Percentiles rank a stretch among this genome's conserved stretches.
Conservation (phyloP, 2,888 invertebrate genomes). For the Camptogramma bilineatum region DNA sequence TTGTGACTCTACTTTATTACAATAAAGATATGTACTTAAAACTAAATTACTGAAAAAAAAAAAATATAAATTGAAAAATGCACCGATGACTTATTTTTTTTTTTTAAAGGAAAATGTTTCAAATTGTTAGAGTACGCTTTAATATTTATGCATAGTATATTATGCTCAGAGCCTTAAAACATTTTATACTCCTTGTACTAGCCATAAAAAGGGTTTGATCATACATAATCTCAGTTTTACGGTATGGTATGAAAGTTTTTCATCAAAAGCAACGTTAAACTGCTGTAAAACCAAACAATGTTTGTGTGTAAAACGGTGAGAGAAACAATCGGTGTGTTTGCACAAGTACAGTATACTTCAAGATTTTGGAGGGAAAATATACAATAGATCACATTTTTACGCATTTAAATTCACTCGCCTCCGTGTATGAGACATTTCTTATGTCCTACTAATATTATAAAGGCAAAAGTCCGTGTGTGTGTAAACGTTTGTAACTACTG, state of each 20-base stretch:
- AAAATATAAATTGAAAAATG: too few relatives aligned
- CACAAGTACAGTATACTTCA: not conserved
- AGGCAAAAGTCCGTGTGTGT: too few relatives aligned
- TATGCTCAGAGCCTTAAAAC: conserved; percentile 14
- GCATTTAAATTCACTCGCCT: too few relatives aligned
- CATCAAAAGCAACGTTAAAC: conserved; percentile 34
- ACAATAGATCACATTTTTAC: not conserved
- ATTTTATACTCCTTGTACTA: conserved; percentile 19
- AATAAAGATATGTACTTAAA: too few relatives aligned
- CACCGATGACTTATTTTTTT: too few relatives aligned
- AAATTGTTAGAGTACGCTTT: not conserved
- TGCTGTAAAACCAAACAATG: conserved; percentile 37
- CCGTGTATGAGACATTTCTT: too few relatives aligned
- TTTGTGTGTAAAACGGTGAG: conserved; percentile 30
- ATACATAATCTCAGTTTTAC: conserved; percentile 32
- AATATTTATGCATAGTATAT: conserved; percentile 4
- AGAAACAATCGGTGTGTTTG: conserved; percentile 32
- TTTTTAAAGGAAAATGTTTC: too few relatives aligned
- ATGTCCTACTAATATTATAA: too few relatives aligned
- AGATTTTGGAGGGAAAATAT: conserved; percentile 3
- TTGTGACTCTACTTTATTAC: too few relatives aligned
- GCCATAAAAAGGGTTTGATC: conserved; percentile 31
- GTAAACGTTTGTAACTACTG: too few relatives aligned
- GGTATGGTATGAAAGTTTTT: conserved; percentile 33
- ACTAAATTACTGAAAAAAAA: too few relatives aligned